Conservation (phyloP, 1,140 invertebrate species). For the Sesamia nonagrioides region DNA sequence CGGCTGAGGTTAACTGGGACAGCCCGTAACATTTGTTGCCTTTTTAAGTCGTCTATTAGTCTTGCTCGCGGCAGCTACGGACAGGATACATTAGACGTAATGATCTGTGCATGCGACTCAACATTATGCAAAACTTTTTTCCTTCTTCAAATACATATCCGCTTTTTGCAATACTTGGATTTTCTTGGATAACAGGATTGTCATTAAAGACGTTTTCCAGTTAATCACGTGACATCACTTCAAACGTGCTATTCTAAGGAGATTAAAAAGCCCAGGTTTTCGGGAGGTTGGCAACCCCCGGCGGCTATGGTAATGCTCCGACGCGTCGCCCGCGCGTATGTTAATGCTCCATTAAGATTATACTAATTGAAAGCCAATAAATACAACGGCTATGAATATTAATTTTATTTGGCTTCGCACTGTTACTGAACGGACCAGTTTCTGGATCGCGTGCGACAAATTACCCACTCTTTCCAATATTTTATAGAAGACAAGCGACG, state of each 20-base stretch:
- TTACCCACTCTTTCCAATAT: slow-evolving; percentile 44
- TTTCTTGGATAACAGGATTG: neutral
- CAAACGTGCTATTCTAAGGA: neutral
- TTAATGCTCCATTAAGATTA: slow-evolving; percentile 87
- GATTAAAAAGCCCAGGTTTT: slow-evolving; percentile 21
- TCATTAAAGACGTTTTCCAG: neutral
- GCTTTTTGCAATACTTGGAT: neutral
- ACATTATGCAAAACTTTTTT: slow-evolving; percentile 33
- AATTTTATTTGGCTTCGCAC: slow-evolving; percentile 83
- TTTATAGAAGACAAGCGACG: slow-evolving; percentile 27
- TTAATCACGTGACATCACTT: slow-evolving; percentile 34
- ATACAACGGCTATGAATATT: slow-evolving; percentile 87
- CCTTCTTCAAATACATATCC: neutral
- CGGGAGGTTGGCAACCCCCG: slow-evolving; percentile 69
- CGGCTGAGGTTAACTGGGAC: slow-evolving; percentile 68
- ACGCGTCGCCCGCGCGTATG: slow-evolving; percentile 80
- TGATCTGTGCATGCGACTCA: slow-evolving; percentile 27
- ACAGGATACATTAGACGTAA: slow-evolving; percentile 53
- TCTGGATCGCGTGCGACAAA: slow-evolving; percentile 70
- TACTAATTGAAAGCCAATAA: slow-evolving; percentile 88
- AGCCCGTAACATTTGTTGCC: slow-evolving; percentile 62
- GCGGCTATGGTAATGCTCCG: slow-evolving; percentile 69
- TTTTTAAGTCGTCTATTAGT: slow-evolving; percentile 65
- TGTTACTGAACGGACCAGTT: slow-evolving; percentile 65
- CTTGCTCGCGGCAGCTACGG: slow-evolving; percentile 28